These are phyloP conservation scores for Streptopelia turtur DNA, from an alignment of 2,797 vertebrate species.

Conservation along the genomic window DNA sequence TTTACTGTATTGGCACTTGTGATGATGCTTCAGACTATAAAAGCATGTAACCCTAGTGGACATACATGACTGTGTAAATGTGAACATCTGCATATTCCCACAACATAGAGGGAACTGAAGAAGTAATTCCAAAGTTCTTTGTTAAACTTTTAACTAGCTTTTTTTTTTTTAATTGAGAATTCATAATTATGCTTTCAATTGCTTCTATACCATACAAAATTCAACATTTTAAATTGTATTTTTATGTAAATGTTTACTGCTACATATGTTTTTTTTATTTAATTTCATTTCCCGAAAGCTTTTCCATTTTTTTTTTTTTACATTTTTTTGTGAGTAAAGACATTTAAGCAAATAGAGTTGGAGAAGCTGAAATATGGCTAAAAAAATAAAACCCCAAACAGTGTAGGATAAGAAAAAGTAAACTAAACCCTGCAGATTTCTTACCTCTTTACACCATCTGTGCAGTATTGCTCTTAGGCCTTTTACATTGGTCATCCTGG, in stretches of 20 bases:
- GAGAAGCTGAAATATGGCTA: constrained; percentile 22
- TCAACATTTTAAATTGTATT: constrained; percentile 33
- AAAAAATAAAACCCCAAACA: neutral
- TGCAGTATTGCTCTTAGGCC: constrained; percentile 82
- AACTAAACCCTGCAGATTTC: constrained; percentile 67
- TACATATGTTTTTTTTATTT: neutral
- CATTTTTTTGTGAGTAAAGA: neutral
- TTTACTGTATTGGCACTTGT: constrained; percentile 88
- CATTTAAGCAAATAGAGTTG: constrained; percentile 8
- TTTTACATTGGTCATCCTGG: constrained; percentile 92
- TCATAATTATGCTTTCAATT: constrained; percentile 47
- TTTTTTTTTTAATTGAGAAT: neutral
- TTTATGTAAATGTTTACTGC: constrained; percentile 51
- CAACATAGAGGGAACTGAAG: constrained; percentile 29
- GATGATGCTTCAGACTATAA: constrained; percentile 66
- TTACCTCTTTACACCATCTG: constrained; percentile 86
- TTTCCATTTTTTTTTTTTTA: neutral
- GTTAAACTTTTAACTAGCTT: constrained; percentile 44
- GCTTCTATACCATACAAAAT: constrained; percentile 19
- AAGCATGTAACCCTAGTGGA: constrained; percentile 71
- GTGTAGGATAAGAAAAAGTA: constrained; percentile 53
- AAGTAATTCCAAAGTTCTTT: constrained; percentile 15
- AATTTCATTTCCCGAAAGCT: constrained; percentile 15
- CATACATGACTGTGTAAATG: constrained; percentile 70
- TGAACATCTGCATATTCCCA: constrained; percentile 67